These are phyloP conservation scores for Aromia moschata DNA, from an alignment of 2,888 invertebrate genomes.

Conservation along the genomic window DNA sequence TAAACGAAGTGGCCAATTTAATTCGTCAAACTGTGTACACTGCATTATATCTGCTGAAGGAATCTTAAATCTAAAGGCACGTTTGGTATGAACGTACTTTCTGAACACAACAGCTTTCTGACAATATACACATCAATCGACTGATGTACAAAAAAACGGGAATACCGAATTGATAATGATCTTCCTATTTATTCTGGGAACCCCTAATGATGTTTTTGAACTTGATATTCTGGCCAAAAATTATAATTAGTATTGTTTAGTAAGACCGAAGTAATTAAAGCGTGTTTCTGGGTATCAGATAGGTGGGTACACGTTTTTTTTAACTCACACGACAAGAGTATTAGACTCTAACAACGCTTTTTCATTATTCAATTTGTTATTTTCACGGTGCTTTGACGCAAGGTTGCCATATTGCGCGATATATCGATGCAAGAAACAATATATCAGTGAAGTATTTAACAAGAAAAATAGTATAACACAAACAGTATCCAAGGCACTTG, in stretches of 20 bases:
- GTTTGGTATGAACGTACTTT: too few species aligned
- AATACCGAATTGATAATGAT: conserved; percentile 10
- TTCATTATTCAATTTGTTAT: conserved; percentile 10
- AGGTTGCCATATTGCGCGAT: not conserved
- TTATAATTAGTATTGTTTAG: conserved; percentile 16
- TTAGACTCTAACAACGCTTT: not conserved
- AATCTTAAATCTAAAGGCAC: too few species aligned
- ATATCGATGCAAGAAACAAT: too few species aligned
- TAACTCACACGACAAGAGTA: not conserved
- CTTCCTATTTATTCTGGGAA: conserved; percentile 2
- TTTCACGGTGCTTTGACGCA: not conserved
- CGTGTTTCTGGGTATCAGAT: not conserved
- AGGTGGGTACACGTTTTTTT: not conserved
- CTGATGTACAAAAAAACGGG: conserved; percentile 2
- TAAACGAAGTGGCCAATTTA: too few species aligned
- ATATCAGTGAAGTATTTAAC: too few species aligned
- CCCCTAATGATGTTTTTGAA: conserved; percentile 12
- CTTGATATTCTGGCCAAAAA: conserved; percentile 15
- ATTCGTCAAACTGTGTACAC: too few species aligned
- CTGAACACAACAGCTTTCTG: too few species aligned
- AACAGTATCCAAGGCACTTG: too few species aligned
- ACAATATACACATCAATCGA: not conserved
- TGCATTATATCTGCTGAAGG: too few species aligned
- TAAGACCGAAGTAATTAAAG: conserved; percentile 3
- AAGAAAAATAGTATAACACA: too few species aligned